Conservation (phyloP, 2,797 vertebrate species). For the Onychomys arenicola region DNA sequence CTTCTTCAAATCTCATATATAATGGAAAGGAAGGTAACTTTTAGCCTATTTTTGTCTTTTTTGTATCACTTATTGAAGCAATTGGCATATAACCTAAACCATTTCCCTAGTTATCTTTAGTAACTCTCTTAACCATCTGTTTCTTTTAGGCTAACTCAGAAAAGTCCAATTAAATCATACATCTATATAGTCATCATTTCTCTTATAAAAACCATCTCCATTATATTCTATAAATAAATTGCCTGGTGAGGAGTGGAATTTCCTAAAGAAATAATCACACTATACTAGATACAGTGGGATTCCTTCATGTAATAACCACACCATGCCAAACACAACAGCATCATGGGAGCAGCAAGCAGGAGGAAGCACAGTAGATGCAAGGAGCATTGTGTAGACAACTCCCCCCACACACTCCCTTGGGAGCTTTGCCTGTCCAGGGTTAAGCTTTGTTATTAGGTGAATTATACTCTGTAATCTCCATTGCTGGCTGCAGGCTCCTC, state of each 20-base stretch:
- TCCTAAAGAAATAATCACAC: neutral
- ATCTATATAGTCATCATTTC: neutral
- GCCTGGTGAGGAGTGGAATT: neutral
- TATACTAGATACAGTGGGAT: neutral
- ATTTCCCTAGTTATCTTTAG: neutral
- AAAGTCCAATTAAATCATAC: neutral
- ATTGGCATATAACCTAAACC: neutral
- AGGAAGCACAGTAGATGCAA: neutral
- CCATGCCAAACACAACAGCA: neutral
- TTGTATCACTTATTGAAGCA: neutral
- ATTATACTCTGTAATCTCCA: neutral
- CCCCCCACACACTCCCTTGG: no score
- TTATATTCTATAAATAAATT: neutral
- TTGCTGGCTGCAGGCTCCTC: neutral
- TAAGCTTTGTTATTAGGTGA: neutral
- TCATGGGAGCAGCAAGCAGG: neutral
- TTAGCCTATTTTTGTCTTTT: neutral
- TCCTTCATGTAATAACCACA: neutral
- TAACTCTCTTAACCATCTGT: neutral
- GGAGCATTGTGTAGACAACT: neutral
- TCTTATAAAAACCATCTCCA: neutral
- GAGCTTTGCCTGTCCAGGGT: neutral
- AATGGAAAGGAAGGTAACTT: neutral
- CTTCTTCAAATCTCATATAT: neutral
- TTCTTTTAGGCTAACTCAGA: neutral